These are phyloP conservation scores for Dinothrombium tinctorium DNA, from an alignment of 1,140 invertebrate species.

Conservation along the genomic window DNA sequence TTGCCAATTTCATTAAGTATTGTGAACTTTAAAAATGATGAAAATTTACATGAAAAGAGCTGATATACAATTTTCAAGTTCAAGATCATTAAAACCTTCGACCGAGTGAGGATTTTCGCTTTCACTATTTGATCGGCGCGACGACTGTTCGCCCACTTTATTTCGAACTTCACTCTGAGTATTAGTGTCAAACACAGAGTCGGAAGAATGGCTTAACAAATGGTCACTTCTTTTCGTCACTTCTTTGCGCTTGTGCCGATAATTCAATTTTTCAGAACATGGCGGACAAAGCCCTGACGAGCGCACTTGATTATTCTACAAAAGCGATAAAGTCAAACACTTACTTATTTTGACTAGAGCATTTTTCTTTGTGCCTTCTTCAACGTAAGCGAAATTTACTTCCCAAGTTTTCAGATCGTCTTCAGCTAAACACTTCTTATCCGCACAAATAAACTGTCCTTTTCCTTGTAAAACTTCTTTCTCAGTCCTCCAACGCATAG, in stretches of 20 bases:
- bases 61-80: too few relatives aligned
- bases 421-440: conserved; percentile 43
- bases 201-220: too few relatives aligned
- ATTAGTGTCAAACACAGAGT: too few relatives aligned
- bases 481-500: conserved; percentile 79
- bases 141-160: too few relatives aligned
- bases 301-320: neutral
- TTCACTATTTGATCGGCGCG: too few relatives aligned
- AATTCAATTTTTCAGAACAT: conserved; percentile 4
- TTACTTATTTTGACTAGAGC: conserved; percentile 81
- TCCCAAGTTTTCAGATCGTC: conserved; percentile 72
- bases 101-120: too few relatives aligned
- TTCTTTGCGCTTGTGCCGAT: conserved; percentile 3
- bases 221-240: neutral
- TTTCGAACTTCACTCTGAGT: too few relatives aligned
- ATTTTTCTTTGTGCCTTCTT: conserved; percentile 70
- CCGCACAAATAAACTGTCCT: conserved; percentile 80
- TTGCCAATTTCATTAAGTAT: too few relatives aligned
- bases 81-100: too few relatives aligned
- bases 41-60: too few relatives aligned
- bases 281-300: neutral
- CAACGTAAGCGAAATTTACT: conserved; percentile 86
- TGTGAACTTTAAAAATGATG: too few relatives aligned
- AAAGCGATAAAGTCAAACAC: conserved; percentile 16
- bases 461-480: conserved; percentile 62